Evolutionary conservation across 2,797 vertebrate genomes (phyloP).

Genomic region (Eulemur albifrons): DNA sequence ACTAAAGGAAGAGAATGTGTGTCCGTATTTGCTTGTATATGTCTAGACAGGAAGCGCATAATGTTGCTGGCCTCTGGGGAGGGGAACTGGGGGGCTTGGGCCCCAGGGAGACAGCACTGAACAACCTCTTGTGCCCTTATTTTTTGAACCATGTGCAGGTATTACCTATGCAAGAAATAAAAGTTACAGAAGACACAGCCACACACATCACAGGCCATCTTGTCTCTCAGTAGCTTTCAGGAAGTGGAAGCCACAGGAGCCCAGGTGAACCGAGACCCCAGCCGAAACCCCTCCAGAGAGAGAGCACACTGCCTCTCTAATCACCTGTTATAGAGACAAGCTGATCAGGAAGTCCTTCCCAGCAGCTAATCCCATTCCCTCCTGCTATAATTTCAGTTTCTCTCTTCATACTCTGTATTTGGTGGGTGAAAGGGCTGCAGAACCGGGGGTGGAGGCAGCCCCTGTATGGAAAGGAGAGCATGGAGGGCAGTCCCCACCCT

Average conservation of each 20-base stretch:
- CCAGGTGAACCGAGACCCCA: neutral
- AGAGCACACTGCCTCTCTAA: neutral
- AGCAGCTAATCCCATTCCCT: neutral
- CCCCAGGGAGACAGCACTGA: neutral
- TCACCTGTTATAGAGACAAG: neutral
- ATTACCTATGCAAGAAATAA: slow-evolving; percentile 2
- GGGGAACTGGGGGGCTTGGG: neutral
- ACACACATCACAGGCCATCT: neutral
- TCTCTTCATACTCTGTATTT: neutral
- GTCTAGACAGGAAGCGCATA: neutral
- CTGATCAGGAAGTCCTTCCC: slow-evolving; percentile 23
- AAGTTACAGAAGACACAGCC: slow-evolving; percentile 11
- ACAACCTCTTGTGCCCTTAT: neutral
- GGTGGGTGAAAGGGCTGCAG: neutral
- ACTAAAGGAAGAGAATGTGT: neutral
- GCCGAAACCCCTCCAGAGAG: neutral
- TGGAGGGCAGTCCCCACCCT: neutral
- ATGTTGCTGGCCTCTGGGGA: neutral
- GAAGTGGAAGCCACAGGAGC: neutral
- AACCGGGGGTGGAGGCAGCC: neutral
- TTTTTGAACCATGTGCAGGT: neutral
- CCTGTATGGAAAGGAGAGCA: neutral
- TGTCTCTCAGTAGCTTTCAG: neutral
- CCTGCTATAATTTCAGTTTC: neutral
- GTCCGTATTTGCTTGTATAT: neutral